phyloP scores from a whole-genome alignment of 92 coral and sea anemone species.

The Hydrozoanthus gracilis region DNA sequence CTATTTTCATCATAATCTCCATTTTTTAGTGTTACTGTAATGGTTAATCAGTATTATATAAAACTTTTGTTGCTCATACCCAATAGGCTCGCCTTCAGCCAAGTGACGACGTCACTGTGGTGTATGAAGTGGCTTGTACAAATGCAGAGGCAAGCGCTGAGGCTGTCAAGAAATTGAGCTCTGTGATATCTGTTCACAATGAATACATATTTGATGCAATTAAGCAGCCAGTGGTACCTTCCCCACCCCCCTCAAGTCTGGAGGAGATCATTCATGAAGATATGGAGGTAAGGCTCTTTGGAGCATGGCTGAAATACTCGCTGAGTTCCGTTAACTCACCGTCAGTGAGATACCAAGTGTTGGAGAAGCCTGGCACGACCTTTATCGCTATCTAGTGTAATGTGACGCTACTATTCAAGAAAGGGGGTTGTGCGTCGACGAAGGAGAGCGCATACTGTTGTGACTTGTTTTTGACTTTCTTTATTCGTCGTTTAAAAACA shows the following conservation, averaged over 20 bases:
- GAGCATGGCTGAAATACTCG: too few relatives aligned
- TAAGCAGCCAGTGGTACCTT: slow-evolving; percentile 42
- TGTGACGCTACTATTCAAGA: too few relatives aligned
- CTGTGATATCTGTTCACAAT: slow-evolving; percentile 37
- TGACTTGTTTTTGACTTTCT: too few relatives aligned
- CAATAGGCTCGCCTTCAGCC: slow-evolving; percentile 90
- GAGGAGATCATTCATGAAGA: slow-evolving; percentile 38
- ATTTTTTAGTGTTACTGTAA: neutral
- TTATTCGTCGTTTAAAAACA: too few relatives aligned
- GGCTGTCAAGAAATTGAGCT: slow-evolving; percentile 36
- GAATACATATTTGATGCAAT: slow-evolving; percentile 39
- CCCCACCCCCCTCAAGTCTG: slow-evolving; percentile 41
- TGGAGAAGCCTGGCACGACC: too few relatives aligned
- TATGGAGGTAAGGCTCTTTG: slow-evolving; percentile 15
- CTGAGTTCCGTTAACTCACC: too few relatives aligned
- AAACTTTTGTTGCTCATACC: neutral
- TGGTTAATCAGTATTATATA: too few relatives aligned
- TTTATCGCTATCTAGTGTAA: too few relatives aligned
- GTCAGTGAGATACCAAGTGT: too few relatives aligned
- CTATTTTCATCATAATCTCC: neutral
- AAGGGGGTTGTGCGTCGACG: too few relatives aligned
- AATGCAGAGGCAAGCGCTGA: slow-evolving; percentile 42
- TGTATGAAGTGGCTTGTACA: slow-evolving; percentile 73
- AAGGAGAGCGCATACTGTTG: too few relatives aligned
- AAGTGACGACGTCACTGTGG: slow-evolving; percentile 91